Conservation (phyloP, 2,888 invertebrate species). For the Stenodema calcarata region DNA sequence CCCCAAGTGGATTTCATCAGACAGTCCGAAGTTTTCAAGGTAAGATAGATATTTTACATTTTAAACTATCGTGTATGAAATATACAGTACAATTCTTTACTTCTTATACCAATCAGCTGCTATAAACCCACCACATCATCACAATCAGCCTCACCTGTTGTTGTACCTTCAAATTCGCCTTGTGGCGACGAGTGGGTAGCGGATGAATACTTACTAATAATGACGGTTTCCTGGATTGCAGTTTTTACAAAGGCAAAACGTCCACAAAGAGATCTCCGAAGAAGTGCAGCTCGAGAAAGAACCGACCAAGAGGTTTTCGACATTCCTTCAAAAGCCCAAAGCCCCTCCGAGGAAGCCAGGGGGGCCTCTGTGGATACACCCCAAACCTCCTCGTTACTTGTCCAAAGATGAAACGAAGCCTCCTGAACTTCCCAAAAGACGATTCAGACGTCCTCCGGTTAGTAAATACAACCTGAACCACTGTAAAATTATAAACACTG, state of each 20-base stretch:
- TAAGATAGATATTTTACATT: slow-evolving; percentile 25
- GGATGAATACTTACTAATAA: too few relatives aligned
- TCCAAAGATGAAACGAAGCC: slow-evolving; percentile 42
- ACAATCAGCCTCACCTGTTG: too few relatives aligned
- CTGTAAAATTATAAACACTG: background rate
- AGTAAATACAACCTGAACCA: background rate
- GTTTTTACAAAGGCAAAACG: slow-evolving; percentile 68
- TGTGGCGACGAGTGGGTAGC: too few relatives aligned
- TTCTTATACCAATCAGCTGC: too few relatives aligned
- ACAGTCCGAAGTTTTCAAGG: slow-evolving; percentile 72
- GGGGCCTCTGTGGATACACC: slow-evolving; percentile 50
- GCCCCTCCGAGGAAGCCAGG: slow-evolving; percentile 66
- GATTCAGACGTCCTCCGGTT: slow-evolving; percentile 25
- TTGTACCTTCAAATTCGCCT: too few relatives aligned
- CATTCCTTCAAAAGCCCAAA: slow-evolving; percentile 77
- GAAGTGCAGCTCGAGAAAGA: slow-evolving; percentile 61
- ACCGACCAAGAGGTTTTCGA: slow-evolving; percentile 71
- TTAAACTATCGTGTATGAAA: too few relatives aligned
- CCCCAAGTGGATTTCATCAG: slow-evolving; percentile 71
- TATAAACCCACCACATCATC: too few relatives aligned
- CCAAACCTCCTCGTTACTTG: slow-evolving; percentile 51
- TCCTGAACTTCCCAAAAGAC: slow-evolving; percentile 44
- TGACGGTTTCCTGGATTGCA: slow-evolving; percentile 39
- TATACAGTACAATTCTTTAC: too few relatives aligned
- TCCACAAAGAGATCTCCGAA: slow-evolving; percentile 64